phyloP scores from a whole-genome alignment of 2,797 vertebrate species.

The Anguilla anguilla region DNA sequence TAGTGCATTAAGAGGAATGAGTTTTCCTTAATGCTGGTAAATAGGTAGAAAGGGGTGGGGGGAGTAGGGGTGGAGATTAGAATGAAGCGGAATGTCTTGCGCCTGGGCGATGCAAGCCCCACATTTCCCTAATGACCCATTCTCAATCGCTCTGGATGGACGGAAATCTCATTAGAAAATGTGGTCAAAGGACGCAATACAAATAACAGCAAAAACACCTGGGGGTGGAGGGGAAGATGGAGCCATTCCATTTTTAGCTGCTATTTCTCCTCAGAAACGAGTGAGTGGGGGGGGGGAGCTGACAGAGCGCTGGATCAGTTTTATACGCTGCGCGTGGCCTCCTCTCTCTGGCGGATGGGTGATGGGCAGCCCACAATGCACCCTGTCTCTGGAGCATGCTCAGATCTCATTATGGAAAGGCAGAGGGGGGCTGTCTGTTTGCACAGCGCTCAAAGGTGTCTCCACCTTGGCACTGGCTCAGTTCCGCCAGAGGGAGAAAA shows the following conservation, averaged over 20 bases:
- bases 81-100: constrained; percentile 58
- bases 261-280: constrained; percentile 61
- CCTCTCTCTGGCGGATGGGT: background rate
- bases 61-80: constrained; percentile 43
- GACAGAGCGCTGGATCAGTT: constrained; percentile 28
- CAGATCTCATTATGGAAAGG: constrained; percentile 32
- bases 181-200: constrained; percentile 63
- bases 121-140: constrained; percentile 67
- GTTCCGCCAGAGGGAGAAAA: constrained; percentile 36
- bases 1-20: constrained; percentile 56
- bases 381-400: constrained; percentile 27
- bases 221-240: constrained; percentile 52
- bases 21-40: constrained; percentile 55
- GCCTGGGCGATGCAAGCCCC: constrained; percentile 60
- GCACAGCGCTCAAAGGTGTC: constrained; percentile 17
- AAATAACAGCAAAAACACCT: constrained; percentile 62
- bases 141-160: constrained; percentile 69
- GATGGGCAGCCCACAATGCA: constrained; percentile 27
- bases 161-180: constrained; percentile 74
- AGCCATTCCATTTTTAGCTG: constrained; percentile 57
- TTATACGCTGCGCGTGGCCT: constrained; percentile 16
- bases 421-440: constrained; percentile 23
- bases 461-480: constrained; percentile 3
- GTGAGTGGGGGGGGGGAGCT: constrained; percentile 27
- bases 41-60: constrained; percentile 11